Conservation (phyloP, 2,888 invertebrate species). For the Amiota communis region DNA sequence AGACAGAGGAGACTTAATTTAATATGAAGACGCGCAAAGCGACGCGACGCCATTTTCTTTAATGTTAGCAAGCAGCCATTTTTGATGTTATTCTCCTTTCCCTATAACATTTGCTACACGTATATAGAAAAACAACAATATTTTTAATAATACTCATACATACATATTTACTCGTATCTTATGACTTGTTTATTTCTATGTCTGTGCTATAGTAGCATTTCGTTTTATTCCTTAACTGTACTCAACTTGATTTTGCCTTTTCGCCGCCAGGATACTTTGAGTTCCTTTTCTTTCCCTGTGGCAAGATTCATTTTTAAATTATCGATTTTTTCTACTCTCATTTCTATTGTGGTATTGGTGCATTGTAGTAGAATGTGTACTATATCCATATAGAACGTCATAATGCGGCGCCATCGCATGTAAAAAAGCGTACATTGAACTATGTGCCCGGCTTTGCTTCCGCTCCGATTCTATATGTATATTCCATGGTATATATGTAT, state of each 20-base stretch:
- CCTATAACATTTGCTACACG: neutral
- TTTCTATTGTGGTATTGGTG: too few relatives aligned
- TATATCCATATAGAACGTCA: neutral
- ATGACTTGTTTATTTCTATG: neutral
- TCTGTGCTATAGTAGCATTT: neutral
- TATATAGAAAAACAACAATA: neutral
- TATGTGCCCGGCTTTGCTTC: neutral
- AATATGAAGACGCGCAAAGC: neutral
- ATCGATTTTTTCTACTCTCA: slow-evolving; percentile 5
- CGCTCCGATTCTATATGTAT: neutral
- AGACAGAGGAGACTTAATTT: neutral
- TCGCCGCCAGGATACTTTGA: too few relatives aligned
- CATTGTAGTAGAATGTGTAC: too few relatives aligned
- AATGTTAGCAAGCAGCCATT: neutral
- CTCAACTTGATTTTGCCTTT: too few relatives aligned
- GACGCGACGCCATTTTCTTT: neutral
- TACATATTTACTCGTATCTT: neutral
- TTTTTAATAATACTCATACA: slow-evolving; percentile 15
- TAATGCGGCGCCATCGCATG: slow-evolving; percentile 19
- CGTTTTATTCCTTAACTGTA: neutral
- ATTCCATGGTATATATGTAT: neutral
- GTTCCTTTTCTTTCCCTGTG: too few relatives aligned
- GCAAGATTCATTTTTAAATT: slow-evolving; percentile 12
- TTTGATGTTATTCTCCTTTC: neutral
- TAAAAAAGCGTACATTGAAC: slow-evolving; percentile 26